phyloP scores from a whole-genome alignment of 2,113 vertebrate genomes.

The Scortum barcoo region DNA sequence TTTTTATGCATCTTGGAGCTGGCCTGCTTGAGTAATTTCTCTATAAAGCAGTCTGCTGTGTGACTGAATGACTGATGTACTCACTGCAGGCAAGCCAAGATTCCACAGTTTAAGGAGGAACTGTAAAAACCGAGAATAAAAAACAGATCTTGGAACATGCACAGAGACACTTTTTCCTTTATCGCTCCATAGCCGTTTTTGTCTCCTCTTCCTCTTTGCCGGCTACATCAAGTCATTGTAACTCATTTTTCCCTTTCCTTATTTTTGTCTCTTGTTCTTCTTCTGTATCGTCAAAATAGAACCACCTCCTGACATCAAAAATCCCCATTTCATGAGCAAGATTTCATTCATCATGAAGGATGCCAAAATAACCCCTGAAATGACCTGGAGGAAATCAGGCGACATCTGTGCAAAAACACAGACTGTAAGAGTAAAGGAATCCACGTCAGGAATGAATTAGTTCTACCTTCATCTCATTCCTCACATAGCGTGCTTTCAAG shows the following conservation, averaged over 20 bases:
- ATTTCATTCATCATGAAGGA: not conserved
- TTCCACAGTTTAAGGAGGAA: constrained; percentile 63
- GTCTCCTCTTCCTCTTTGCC: constrained; percentile 43
- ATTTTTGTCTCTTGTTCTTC: constrained; percentile 20
- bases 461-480: constrained; percentile 31
- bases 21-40: constrained; percentile 44
- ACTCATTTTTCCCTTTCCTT: constrained; percentile 10
- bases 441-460: constrained; percentile 10
- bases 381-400: constrained; percentile 20
- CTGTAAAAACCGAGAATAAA: constrained; percentile 45
- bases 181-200: not conserved
- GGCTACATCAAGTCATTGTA: not conserved
- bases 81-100: constrained; percentile 56
- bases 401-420: constrained; percentile 9
- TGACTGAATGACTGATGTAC: constrained; percentile 35
- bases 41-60: constrained; percentile 38
- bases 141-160: constrained; percentile 36
- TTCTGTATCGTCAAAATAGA: constrained; percentile 53
- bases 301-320: constrained; percentile 11
- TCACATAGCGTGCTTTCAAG: constrained; percentile 13
- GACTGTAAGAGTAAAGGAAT: not conserved
- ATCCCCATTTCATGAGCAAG: constrained; percentile 5
- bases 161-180: constrained; percentile 37
- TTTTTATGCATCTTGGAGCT: constrained; percentile 17
- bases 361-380: constrained; percentile 29